Evolutionary conservation across 2,888 invertebrate genomes (phyloP).

Genomic region (Phyto melanocephala): DNA sequence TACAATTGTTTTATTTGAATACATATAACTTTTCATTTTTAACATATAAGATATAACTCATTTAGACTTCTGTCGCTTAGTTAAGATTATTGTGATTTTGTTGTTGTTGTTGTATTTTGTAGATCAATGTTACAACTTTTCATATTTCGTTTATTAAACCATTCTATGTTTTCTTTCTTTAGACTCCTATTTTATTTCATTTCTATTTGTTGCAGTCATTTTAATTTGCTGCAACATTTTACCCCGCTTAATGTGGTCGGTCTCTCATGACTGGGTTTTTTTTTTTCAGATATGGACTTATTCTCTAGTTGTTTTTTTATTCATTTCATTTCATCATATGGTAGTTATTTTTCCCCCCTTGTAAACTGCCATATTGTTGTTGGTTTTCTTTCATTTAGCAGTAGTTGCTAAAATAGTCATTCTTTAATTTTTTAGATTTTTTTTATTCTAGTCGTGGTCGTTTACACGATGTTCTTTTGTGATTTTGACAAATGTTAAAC

Average conservation of each 20-base stretch:
- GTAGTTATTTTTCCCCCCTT: constrained; percentile 26
- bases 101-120: constrained; percentile 19
- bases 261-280: constrained; percentile 25
- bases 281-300: not conserved
- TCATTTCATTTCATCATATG: constrained; percentile 27
- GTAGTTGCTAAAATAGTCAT: constrained; percentile 57
- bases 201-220: constrained; percentile 31
- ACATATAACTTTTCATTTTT: too few relatives aligned
- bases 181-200: not conserved
- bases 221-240: constrained; percentile 51
- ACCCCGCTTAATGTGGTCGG: not conserved
- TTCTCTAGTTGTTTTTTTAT: not conserved
- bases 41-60: too few relatives aligned
- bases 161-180: constrained; percentile 35
- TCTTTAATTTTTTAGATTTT: not conserved
- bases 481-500: constrained; percentile 65
- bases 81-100: not conserved
- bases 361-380: not conserved
- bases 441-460: constrained; percentile 57
- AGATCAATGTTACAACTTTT: constrained; percentile 58
- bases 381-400: constrained; percentile 20
- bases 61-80: not conserved
- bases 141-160: constrained; percentile 60
- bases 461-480: constrained; percentile 65
- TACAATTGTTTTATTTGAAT: too few relatives aligned